Percentiles rank a stretch among this genome's conserved stretches.
Conservation (phyloP, 1,140 invertebrate genomes). For the Drosophila neocordata region DNA sequence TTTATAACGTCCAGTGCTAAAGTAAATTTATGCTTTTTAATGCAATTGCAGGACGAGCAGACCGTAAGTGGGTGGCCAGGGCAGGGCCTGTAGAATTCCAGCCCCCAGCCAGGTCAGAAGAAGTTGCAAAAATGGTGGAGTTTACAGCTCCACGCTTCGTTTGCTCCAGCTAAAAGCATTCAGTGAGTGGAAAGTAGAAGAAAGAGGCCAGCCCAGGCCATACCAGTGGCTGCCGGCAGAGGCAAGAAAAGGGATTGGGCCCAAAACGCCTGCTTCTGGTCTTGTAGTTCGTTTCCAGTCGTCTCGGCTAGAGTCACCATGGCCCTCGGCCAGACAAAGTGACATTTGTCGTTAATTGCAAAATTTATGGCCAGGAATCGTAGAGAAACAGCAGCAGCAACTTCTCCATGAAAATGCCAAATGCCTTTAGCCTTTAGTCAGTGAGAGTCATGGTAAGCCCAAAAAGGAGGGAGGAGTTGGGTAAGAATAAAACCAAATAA, state of each 20-base stretch:
- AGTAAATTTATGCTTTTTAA: conserved; percentile 82
- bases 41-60: conserved; percentile 79
- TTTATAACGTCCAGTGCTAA: conserved; percentile 79
- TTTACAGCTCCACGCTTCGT: conserved; percentile 47
- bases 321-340: conserved; percentile 69
- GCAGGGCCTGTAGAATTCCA: not conserved
- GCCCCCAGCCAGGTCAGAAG: conserved; percentile 22
- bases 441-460: no score
- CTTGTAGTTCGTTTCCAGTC: conserved; percentile 34
- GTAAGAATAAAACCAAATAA: conserved; percentile 21
- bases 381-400: conserved; percentile 1
- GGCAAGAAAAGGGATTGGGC: no score
- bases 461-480: conserved; percentile 8
- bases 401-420: not conserved
- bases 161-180: conserved; percentile 67
- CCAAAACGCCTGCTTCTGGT: not conserved
- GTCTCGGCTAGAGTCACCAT: conserved; percentile 24
- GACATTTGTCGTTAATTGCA: conserved; percentile 81
- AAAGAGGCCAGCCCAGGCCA: no score
- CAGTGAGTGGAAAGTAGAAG: conserved; percentile 15
- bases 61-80: conserved; percentile 67
- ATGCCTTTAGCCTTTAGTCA: conserved; percentile 22
- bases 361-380: conserved; percentile 77
- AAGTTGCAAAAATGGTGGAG: conserved; percentile 1
- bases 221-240: no score